Base-by-base conservation (phyloP, 2,797 vertebrate species). In the Diceros bicornis region DNA sequence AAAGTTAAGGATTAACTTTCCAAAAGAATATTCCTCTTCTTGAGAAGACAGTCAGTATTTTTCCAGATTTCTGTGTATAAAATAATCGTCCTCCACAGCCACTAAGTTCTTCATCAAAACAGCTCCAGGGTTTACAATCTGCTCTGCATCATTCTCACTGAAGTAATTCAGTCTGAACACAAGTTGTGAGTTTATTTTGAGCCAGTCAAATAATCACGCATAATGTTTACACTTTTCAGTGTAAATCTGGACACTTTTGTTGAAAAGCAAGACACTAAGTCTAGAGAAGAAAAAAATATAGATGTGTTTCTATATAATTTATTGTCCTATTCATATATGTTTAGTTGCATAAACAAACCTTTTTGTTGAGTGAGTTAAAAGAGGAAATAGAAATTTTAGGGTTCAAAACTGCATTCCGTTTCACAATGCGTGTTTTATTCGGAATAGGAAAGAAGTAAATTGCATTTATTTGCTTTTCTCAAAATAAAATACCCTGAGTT, bases 401-500 rank as follows among this genome's bases (percentile, higher is more conserved):
- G 34, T 81, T 86, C 74, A 93, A 94, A 97, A 66, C n/a, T 84
- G 27, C 20, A 71, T 94, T 94, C 66, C 47, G 71, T 50, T 95
- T 93, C 79, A 94, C 44, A 93, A 82, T 93, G 59, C 1, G 6
- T 66, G 10, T 89, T 81, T 96, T 78, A 66, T 14, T 16, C 61
- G 23, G 4, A 90, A 96, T 11, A 95, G 68, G 81, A 97, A 94
- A 79, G 23, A 71, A 90, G 1, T 34, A 27, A 85, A 96, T 61
- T 93, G 44, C 0, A 0, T 1, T 86, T 62, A 52, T 21, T 72
- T 86, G 20, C 83, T 96, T 84, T 92, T 82, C 78, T 95, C 87
- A 85, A 96, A 86, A 37, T 92, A 88, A 77, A 97, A 97, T 25
- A 87, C n/a, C 89, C 13, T 6, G 62, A 81, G 91, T 8, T 83